phyloP scores from a whole-genome alignment of 2,113 vertebrate species.

The Hippolais icterina region DNA sequence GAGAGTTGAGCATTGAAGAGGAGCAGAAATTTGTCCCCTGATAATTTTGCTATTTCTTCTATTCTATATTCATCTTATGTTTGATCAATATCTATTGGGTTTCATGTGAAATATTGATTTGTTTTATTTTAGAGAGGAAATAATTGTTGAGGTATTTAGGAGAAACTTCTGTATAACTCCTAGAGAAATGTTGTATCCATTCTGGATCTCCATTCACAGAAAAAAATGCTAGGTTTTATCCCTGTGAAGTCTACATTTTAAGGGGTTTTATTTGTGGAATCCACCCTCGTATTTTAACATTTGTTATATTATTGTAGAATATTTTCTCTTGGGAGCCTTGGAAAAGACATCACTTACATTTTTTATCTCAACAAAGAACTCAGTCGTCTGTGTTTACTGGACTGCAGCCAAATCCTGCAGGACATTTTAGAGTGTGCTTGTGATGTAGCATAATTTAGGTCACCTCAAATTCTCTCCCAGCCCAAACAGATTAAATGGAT shows the following conservation, averaged over 20 bases:
- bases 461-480: not conserved
- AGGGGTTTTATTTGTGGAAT: not conserved
- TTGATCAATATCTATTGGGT: accelerated
- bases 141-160: not conserved
- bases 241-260: not conserved
- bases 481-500: not conserved
- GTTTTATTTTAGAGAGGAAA: not conserved
- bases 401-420: not conserved
- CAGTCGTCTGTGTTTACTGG: not conserved
- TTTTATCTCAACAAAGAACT: not conserved
- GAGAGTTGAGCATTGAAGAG: not conserved
- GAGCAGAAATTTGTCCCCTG: not conserved
- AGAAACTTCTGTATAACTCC: not conserved
- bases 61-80: not conserved
- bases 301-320: not conserved
- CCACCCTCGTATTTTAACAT: not conserved
- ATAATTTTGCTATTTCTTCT: not conserved
- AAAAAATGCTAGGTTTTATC: not conserved
- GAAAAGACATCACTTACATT: not conserved
- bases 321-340: not conserved
- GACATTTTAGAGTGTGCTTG: not conserved
- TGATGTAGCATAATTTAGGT: not conserved
- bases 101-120: not conserved
- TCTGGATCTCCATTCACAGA: not conserved
- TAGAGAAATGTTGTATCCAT: not conserved